Evolutionary conservation across 2,888 invertebrate genomes (phyloP).

Genomic region (Galerucella pusilla): DNA sequence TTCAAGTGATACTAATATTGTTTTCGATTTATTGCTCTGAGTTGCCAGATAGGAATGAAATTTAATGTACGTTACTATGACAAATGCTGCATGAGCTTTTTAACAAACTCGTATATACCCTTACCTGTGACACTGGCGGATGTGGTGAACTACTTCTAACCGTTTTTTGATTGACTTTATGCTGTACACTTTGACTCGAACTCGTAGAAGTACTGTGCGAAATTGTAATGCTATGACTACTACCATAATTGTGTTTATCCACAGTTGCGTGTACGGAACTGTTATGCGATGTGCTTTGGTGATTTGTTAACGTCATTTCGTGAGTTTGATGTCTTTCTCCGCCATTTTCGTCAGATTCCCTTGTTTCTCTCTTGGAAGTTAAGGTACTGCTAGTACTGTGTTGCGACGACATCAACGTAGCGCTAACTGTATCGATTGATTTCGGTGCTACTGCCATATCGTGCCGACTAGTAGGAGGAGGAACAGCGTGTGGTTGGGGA

Average conservation of each 20-base stretch:
- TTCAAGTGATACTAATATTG: too few species aligned
- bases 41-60: too few species aligned
- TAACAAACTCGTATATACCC: slow-evolving; percentile 1
- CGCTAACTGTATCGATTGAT: slow-evolving; percentile 69
- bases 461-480: slow-evolving; percentile 67
- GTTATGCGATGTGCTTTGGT: slow-evolving; percentile 75
- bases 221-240: slow-evolving; percentile 71
- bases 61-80: too few species aligned
- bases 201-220: slow-evolving; percentile 76
- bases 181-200: slow-evolving; percentile 73
- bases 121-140: slow-evolving; percentile 52
- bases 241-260: slow-evolving; percentile 70
- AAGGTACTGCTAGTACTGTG: slow-evolving; percentile 78
- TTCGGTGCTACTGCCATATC: slow-evolving; percentile 53
- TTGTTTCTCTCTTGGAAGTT: slow-evolving; percentile 75
- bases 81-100: background rate
- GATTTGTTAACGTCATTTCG: slow-evolving; percentile 75
- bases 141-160: slow-evolving; percentile 62
- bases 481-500: slow-evolving; percentile 80
- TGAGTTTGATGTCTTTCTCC: slow-evolving; percentile 73
- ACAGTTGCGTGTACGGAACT: slow-evolving; percentile 74
- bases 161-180: slow-evolving; percentile 64
- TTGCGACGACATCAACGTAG: slow-evolving; percentile 76
- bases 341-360: slow-evolving; percentile 57
- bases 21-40: too few species aligned